Evolutionary conservation across 2,797 vertebrate species (phyloP).

Genomic region (Pelobates cultripes): DNA sequence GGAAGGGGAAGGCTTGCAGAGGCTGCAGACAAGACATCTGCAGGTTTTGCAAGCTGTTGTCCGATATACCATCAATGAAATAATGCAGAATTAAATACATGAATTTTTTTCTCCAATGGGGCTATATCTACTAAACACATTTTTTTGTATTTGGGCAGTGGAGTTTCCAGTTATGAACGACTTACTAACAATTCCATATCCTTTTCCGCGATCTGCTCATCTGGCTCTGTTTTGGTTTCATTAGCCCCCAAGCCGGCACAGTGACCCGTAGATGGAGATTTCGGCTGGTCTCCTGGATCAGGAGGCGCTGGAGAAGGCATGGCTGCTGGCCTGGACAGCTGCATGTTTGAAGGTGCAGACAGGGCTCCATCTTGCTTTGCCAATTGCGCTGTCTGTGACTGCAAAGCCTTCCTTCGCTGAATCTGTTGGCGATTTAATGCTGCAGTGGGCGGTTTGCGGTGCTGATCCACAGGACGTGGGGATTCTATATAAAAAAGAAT

Average conservation of each 20-base stretch:
- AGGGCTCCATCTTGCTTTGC: not conserved
- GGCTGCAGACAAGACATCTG: too few relatives aligned
- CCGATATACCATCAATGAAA: too few relatives aligned
- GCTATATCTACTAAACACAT: too few relatives aligned
- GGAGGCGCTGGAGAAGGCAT: too few relatives aligned
- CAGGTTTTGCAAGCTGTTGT: too few relatives aligned
- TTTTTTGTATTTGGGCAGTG: too few relatives aligned
- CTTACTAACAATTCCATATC: constrained; percentile 47
- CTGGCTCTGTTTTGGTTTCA: too few relatives aligned
- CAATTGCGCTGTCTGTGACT: not conserved
- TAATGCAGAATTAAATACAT: too few relatives aligned
- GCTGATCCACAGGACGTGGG: not conserved
- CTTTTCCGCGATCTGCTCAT: constrained; percentile 6
- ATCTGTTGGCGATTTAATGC: not conserved
- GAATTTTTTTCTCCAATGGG: too few relatives aligned
- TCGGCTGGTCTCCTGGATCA: too few relatives aligned
- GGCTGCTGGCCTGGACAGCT: not conserved
- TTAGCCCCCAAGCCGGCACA: not conserved
- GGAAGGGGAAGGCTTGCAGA: too few relatives aligned
- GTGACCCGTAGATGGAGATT: not conserved
- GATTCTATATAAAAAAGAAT: not conserved
- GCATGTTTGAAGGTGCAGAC: not conserved
- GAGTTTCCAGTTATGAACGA: not conserved
- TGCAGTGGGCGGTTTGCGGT: not conserved
- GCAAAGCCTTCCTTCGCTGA: constrained; percentile 10